Conservation (phyloP, 1,140 invertebrate genomes). For the Orius insidiosus region DNA sequence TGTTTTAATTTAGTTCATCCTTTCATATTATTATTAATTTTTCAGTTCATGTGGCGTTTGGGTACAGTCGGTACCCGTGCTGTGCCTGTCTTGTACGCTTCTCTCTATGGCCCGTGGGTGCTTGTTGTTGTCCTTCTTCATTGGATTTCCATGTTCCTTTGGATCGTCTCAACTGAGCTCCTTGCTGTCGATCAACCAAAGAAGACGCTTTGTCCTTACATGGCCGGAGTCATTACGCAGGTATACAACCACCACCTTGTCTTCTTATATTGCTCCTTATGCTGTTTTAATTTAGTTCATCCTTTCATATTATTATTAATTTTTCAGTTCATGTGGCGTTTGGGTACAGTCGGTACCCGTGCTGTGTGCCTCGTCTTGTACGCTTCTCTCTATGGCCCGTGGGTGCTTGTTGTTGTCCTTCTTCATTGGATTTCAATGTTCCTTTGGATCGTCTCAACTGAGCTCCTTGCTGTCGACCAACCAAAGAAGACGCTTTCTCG, state of each 20-base stretch:
- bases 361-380: slow-evolving; percentile 69
- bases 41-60: slow-evolving; percentile 59
- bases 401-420: slow-evolving; percentile 58
- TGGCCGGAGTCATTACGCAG: slow-evolving; percentile 76
- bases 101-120: slow-evolving; percentile 65
- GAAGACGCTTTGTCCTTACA: slow-evolving; percentile 32
- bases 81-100: slow-evolving; percentile 67
- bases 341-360: slow-evolving; percentile 70
- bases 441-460: slow-evolving; percentile 65
- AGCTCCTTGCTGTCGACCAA: neutral
- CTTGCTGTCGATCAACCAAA: neutral
- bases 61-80: slow-evolving; percentile 73
- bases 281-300: too few relatives aligned
- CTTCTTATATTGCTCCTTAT: too few relatives aligned
- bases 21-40: slow-evolving; percentile 1
- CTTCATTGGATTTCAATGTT: slow-evolving; percentile 66
- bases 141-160: slow-evolving; percentile 66
- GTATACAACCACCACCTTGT: too few relatives aligned
- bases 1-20: too few relatives aligned
- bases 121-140: slow-evolving; percentile 57
- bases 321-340: slow-evolving; percentile 55
- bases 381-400: slow-evolving; percentile 66
- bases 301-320: neutral
- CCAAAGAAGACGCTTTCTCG: neutral
- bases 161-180: slow-evolving; percentile 56